phyloP scores from a whole-genome alignment of 2,797 vertebrate species.

The Philypnodon macrostomus region DNA sequence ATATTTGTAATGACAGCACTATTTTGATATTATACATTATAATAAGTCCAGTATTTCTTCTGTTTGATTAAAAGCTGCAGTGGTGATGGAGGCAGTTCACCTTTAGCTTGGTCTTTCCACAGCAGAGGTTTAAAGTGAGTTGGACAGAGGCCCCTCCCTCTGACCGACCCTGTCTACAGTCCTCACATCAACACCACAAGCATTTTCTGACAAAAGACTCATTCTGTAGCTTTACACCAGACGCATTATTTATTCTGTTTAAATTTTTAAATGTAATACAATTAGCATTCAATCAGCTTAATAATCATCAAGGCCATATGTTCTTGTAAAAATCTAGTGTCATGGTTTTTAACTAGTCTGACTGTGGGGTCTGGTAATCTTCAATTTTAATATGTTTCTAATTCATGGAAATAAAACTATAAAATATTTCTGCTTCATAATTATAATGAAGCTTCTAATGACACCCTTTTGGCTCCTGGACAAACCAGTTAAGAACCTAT shows the following conservation, averaged over 20 bases:
- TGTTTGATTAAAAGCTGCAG: background rate
- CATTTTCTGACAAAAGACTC: slow-evolving; percentile 18
- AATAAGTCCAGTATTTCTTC: background rate
- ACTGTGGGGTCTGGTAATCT: too few relatives aligned
- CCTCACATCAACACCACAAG: slow-evolving; percentile 7
- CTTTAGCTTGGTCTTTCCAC: background rate
- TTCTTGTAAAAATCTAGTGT: too few relatives aligned
- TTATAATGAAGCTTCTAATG: too few relatives aligned
- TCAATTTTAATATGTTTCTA: too few relatives aligned
- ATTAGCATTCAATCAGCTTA: too few relatives aligned
- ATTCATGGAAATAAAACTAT: too few relatives aligned
- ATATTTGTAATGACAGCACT: background rate
- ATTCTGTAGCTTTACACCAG: slow-evolving; percentile 9
- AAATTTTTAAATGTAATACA: too few relatives aligned
- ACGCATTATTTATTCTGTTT: background rate
- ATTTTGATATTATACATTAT: background rate
- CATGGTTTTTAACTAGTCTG: too few relatives aligned
- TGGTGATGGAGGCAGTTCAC: slow-evolving; percentile 1
- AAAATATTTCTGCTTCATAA: too few relatives aligned
- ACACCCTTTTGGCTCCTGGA: too few relatives aligned
- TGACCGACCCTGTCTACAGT: slow-evolving; percentile 13
- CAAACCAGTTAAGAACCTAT: too few relatives aligned
- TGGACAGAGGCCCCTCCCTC: slow-evolving; percentile 4
- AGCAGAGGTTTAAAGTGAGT: background rate
- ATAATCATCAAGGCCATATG: too few relatives aligned